These are phyloP conservation scores for Pantherophis alleghaniensis DNA, from an alignment of 2,797 vertebrate genomes.

Conservation along the genomic window DNA sequence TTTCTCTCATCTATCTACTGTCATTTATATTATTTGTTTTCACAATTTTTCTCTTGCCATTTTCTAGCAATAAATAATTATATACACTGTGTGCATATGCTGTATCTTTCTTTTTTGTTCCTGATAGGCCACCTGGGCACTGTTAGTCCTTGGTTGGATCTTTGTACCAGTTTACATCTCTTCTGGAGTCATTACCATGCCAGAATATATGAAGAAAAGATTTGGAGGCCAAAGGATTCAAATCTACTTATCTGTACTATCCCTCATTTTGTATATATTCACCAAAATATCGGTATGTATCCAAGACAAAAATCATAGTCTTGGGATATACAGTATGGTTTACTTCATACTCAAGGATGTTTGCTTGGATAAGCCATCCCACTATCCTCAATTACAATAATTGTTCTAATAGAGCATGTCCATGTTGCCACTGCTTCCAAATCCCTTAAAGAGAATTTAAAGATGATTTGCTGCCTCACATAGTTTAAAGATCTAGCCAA, in stretches of 20 bases:
- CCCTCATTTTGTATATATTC: constrained; percentile 91
- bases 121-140: constrained; percentile 85
- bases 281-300: constrained; percentile 92
- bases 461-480: not conserved
- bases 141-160: constrained; percentile 92
- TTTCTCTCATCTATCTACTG: not conserved
- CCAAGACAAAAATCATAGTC: not conserved
- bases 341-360: not conserved
- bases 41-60: not conserved
- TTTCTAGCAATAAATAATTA: not conserved
- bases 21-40: not conserved
- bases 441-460: not conserved
- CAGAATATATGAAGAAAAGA: constrained; percentile 89
- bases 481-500: not conserved
- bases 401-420: not conserved
- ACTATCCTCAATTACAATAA: not conserved
- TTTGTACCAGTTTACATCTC: constrained; percentile 93
- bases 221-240: constrained; percentile 93
- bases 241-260: constrained; percentile 89
- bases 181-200: constrained; percentile 91
- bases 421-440: not conserved
- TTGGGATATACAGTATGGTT: not conserved
- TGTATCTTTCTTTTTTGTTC: constrained; percentile 18
- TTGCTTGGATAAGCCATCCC: not conserved
- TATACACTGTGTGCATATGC: not conserved